phyloP scores from a whole-genome alignment of 2,797 vertebrate genomes.

The Cercopithecus hamlyni region DNA sequence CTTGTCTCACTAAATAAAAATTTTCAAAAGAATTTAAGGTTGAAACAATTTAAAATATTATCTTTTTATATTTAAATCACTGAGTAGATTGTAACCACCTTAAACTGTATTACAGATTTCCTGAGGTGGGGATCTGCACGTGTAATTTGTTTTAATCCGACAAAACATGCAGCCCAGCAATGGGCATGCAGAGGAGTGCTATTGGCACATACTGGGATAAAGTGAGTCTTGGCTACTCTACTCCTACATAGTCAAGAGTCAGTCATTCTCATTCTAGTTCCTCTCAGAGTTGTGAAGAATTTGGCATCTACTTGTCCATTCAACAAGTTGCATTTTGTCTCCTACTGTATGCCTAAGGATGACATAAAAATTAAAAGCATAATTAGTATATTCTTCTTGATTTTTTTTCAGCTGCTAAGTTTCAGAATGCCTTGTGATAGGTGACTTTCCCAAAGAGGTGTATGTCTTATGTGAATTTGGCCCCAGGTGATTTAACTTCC shows the following conservation, averaged over 20 bases:
- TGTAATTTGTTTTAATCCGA: neutral
- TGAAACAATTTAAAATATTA: neutral
- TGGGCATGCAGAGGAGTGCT: neutral
- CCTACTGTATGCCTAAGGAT: neutral
- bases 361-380: neutral
- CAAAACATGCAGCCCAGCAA: neutral
- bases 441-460: neutral
- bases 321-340: neutral
- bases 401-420: neutral
- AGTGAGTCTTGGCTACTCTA: neutral
- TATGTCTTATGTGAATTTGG: neutral
- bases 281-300: slow-evolving; percentile 44
- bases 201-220: neutral
- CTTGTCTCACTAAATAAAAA: slow-evolving; percentile 41
- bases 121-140: neutral
- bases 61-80: neutral
- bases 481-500: neutral
- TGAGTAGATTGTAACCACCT: neutral
- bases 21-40: slow-evolving; percentile 1
- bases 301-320: slow-evolving; percentile 29
- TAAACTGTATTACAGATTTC: neutral
- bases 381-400: neutral
- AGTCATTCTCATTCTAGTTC: neutral
- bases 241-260: neutral
- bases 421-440: neutral